Conservation (phyloP, 2,888 invertebrate species). For the Dichetophora obliterata region DNA sequence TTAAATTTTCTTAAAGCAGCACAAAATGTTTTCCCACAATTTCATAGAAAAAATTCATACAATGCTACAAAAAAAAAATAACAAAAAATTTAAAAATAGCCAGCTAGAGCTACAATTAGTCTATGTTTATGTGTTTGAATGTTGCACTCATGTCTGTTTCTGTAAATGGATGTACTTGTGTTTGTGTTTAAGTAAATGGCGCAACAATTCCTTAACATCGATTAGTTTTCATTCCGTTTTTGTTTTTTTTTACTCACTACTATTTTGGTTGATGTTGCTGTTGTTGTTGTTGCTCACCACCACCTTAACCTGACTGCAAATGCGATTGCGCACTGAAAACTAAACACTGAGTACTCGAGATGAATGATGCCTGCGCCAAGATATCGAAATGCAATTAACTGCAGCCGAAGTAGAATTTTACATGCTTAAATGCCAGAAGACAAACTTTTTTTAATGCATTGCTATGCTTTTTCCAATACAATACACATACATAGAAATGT, state of each 20-base stretch:
- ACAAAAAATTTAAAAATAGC: background rate
- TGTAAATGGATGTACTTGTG: background rate
- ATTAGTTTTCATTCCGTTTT: constrained; percentile 16
- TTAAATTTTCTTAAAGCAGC: background rate
- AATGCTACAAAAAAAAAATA: background rate
- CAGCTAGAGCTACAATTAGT: constrained; percentile 8
- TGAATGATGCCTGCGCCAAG: constrained; percentile 66
- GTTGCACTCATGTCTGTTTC: background rate
- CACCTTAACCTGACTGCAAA: background rate
- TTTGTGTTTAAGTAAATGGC: constrained; percentile 15
- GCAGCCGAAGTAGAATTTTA: constrained; percentile 39
- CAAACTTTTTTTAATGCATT: constrained; percentile 15
- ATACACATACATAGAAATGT: background rate
- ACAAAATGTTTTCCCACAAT: constrained; percentile 18
- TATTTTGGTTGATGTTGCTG: background rate
- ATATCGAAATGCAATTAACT: constrained; percentile 68
- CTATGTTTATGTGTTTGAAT: background rate
- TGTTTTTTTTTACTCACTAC: background rate
- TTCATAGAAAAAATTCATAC: background rate
- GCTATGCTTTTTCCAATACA: background rate
- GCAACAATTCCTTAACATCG: constrained; percentile 34
- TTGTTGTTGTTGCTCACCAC: constrained; percentile 8
- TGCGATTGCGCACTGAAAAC: background rate
- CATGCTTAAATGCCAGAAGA: constrained; percentile 45
- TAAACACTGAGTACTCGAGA: constrained; percentile 28